These are phyloP conservation scores for Gymnoscelis rufifasciata DNA, from an alignment of 2,888 invertebrate species.

Conservation along the genomic window DNA sequence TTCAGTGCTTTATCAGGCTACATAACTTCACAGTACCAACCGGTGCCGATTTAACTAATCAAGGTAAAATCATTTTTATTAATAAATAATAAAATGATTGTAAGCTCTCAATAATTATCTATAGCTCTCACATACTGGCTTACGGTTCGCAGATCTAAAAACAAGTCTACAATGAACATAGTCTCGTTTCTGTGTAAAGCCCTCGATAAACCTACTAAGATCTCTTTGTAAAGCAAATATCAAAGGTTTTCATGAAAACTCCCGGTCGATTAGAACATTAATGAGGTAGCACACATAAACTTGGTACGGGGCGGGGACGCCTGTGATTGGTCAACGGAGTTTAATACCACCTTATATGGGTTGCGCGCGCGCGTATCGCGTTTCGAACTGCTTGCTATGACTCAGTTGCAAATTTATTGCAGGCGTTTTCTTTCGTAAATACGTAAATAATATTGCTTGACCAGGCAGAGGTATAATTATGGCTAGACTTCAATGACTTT, in stretches of 20 bases:
- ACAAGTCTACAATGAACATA: too few relatives aligned
- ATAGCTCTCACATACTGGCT: too few relatives aligned
- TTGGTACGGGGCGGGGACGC: constrained; percentile 47
- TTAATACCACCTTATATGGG: constrained; percentile 62
- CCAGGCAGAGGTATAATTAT: too few relatives aligned
- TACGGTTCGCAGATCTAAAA: too few relatives aligned
- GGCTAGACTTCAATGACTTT: too few relatives aligned
- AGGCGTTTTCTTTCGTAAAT: too few relatives aligned
- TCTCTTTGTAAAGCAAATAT: neutral
- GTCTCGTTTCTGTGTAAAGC: neutral
- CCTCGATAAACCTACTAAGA: neutral
- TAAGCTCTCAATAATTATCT: too few relatives aligned
- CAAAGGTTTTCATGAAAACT: neutral
- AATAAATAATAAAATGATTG: too few relatives aligned
- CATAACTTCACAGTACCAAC: too few relatives aligned
- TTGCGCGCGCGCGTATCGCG: constrained; percentile 54
- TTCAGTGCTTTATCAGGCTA: too few relatives aligned
- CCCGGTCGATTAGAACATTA: constrained; percentile 1
- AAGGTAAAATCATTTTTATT: too few relatives aligned
- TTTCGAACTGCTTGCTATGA: constrained; percentile 36
- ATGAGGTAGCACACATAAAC: constrained; percentile 25
- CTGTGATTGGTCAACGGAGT: constrained; percentile 52
- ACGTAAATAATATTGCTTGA: neutral
- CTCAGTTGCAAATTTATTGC: neutral
- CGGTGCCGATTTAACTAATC: too few relatives aligned